Base-by-base conservation (phyloP, 2,888 invertebrate species). In the Dolichomitus sp. region DNA sequence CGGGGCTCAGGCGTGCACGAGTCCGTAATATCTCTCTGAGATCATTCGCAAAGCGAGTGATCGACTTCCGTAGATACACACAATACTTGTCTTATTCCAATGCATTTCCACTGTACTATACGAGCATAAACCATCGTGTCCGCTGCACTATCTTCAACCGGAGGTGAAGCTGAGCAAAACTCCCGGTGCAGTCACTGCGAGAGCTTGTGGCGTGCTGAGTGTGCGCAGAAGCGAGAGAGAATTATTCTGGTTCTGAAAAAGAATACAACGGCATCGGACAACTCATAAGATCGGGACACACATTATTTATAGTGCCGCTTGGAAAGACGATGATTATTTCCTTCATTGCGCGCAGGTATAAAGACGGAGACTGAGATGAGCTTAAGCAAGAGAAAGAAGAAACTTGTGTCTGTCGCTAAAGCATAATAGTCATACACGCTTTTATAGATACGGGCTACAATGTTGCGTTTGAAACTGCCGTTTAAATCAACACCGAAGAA, bases 281-380 rank as follows among this genome's bases (percentile, higher is more conserved):
- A 70, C 88, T 87, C 86, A 86, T 87, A 89, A 88, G 86, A 90
- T 85, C 84, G 83, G 81, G 81, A 86, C 87, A 83, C 73, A 61
- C 37, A 40, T 85, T 90, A 89, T 90, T 90, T 89, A 90, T 90
- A 88, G 89, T 86, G 86, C 88, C 84, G 86, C 86, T 87, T 72
- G 77, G 77, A 83, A 81, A 86, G 85, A 87, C 88, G 88, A 87
- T 88, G 84, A 88, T 88, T 89, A 81, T 81, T 78, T 78, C 11
- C 77, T 77, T 65, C 73, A 42, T 61, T 74, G 45, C 52, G 50
- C 42, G 19, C 11, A 9, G 17, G 63, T 66, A 59, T 66, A 66
- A 74, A 74, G 50, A 50, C 45, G 61, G 81, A 76, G 65, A 70
- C 27, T 30, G 12, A 7, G 63, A 48, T 17, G 54, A 12, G 48